Evolutionary conservation across 1,140 invertebrate genomes (phyloP), one percentile per base, ranked within the genome.

Genomic region (Lasioglossum albipes): DNA sequence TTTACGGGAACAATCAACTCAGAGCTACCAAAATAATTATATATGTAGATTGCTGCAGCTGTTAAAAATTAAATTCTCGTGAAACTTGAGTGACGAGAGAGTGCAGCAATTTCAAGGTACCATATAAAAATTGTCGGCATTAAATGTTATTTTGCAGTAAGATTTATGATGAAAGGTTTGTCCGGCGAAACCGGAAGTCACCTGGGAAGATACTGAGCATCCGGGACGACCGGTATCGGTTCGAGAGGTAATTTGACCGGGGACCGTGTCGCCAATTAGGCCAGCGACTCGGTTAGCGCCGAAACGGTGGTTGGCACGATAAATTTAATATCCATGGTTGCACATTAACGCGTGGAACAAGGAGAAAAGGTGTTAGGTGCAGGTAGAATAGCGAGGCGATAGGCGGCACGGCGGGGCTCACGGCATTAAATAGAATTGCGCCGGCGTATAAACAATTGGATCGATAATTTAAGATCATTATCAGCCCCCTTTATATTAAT

Each of bases 391-490:
- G 75, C 65, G 67, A 75, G 67, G 18, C 45, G 79, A 65, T 52
- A 81, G 82, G 83, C 70, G 83, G 80, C 83, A 88, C 82, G 83
- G 86, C 85, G 82, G 12, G 90, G 82, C 84, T 84, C 86, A 84
- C 76, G 82, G 85, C 84, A 91, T 93, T 91, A 92, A 92, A 90
- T 90, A 91, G 90, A 92, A 92, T 92, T 89, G 90, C 89, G 88
- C 89, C 87, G 88, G 90, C 91, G 88, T 92, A 92, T 92, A 92
- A 93, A 92, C 91, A 93, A 93, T 93, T 90, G 91, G 91, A 93
- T 93, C 92, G 88, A 93, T 93, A 93, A 92, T 93, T 93, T 90
- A 88, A 92, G 91, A 93, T 93, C 86, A 89, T 93, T 92, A 93
- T 93, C 92, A 91, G 88, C 84, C 78, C 74, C 87, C 89, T 89